Evolutionary conservation across 2,888 invertebrate genomes (phyloP), one percentile per base, ranked within the genome.

Genomic region (Phaonia tiefii): DNA sequence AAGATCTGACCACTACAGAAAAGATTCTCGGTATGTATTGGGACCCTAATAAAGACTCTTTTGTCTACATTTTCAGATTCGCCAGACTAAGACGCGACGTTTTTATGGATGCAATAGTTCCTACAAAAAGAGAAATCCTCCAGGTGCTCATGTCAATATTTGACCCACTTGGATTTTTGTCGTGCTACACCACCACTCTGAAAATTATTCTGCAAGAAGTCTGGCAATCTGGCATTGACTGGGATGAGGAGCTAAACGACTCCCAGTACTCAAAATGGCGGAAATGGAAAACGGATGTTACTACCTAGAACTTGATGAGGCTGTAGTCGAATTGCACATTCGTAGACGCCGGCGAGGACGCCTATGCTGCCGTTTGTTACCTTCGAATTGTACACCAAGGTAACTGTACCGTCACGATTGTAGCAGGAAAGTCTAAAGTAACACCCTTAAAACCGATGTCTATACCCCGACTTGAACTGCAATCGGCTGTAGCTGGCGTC

Each of bases 71-170:
- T 72, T 82, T 49, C 49, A 83, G 58, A 75, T 82, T 84, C 54
- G 72, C 72, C 15, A 79, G 75, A 22, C 66, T 79, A 17, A 56
- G 42, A 1, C 67, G 80, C 2, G 63, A 83, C 11, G 73, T 82
- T 22, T 51, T 75, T 20, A 25, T 0, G 5, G n/a, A 72, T 11
- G 13, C 15, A 1, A 49, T 65, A 10, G 13, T 31, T 7, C 76
- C 78, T 1, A 79, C 76, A 10, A 83, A 82, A 31, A 17, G 79
- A 37, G 79, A 82, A 26, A 10, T 56, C 7, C 75, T 80, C 10
- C 82, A 79, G 49, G 70, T 78, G 4, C 60, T 81, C 10, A 81
- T 83, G 77, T 82, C 3, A 76, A 83, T 83, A 44, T 82, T 75
- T 49, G 79, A 80, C 17, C 82, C 80, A 1, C 63, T 80, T 10